phyloP scores from a whole-genome alignment of 2,888 invertebrate genomes.

The Ichneumoninae sp. region DNA sequence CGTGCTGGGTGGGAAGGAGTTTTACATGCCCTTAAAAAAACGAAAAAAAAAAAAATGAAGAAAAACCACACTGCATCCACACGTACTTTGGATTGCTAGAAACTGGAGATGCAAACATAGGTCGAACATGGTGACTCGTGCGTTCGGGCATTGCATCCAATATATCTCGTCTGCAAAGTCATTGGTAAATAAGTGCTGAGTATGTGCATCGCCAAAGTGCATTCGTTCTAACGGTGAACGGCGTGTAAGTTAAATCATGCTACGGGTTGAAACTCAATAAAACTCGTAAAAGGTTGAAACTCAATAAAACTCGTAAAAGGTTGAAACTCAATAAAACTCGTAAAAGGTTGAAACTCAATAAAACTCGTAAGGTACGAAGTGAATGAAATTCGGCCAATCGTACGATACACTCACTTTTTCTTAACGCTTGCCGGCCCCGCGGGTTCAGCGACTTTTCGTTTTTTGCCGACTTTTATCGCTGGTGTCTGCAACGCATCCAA shows the following conservation, averaged over 20 bases:
- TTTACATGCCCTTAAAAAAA: conserved; percentile 15
- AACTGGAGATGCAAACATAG: conserved; percentile 84
- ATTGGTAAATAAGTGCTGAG: conserved; percentile 19
- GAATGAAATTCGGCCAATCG: conserved; percentile 2
- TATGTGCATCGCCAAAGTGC: conserved; percentile 55
- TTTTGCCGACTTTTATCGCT: conserved; percentile 87
- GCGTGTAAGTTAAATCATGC: background rate
- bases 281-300: background rate
- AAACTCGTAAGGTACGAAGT: conserved; percentile 6
- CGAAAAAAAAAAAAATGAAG: conserved; percentile 56
- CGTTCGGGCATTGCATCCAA: conserved; percentile 87
- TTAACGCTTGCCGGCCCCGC: conserved; percentile 87
- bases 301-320: background rate
- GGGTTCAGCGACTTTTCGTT: conserved; percentile 87
- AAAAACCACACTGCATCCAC: conserved; percentile 43
- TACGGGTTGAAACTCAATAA: background rate
- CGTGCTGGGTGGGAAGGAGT: background rate
- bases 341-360: conserved; percentile 5
- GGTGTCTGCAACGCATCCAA: conserved; percentile 85
- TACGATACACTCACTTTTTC: conserved; percentile 86
- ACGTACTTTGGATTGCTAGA: conserved; percentile 87
- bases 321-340: too few species aligned
- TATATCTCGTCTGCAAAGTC: conserved; percentile 87
- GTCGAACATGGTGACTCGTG: conserved; percentile 85
- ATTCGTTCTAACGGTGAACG: conserved; percentile 1